These are phyloP conservation scores for Archivesica marissinica DNA, from an alignment of 1,140 invertebrate species.

Conservation along the genomic window DNA sequence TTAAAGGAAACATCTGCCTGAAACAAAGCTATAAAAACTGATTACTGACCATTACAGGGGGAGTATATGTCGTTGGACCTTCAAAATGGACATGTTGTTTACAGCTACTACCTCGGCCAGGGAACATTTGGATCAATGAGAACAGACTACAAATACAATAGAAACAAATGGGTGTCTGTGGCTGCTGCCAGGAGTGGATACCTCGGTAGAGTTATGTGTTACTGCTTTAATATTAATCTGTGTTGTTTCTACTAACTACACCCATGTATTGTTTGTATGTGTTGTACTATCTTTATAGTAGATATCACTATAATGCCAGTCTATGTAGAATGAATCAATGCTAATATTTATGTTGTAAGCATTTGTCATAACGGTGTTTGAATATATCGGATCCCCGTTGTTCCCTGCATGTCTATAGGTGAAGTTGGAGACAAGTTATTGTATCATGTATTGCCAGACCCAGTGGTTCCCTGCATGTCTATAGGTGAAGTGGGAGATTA, in stretches of 20 bases:
- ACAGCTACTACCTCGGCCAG: conserved; percentile 87
- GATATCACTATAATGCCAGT: conserved; percentile 1
- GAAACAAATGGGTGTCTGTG: conserved; percentile 91
- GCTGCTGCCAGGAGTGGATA: conserved; percentile 85
- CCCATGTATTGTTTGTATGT: not conserved
- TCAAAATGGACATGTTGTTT: conserved; percentile 90
- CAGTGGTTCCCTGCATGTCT: no score
- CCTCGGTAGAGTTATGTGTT: conserved; percentile 54
- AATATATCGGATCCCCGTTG: no score
- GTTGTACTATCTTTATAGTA: not conserved
- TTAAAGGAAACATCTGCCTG: no score
- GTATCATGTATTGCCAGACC: no score
- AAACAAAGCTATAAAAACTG: no score
- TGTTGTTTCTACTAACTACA: conserved; percentile 26
- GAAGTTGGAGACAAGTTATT: no score
- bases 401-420: no score
- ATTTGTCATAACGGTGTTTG: no score
- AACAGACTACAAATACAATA: conserved; percentile 91
- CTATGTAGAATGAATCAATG: no score
- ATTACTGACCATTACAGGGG: conserved; percentile 86
- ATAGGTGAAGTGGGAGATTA: no score
- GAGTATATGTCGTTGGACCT: conserved; percentile 92
- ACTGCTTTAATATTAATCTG: conserved; percentile 21
- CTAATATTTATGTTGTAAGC: no score
- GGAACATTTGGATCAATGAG: conserved; percentile 65